phyloP scores from a whole-genome alignment of 2,888 invertebrate genomes.

The Folsomia manolachei region DNA sequence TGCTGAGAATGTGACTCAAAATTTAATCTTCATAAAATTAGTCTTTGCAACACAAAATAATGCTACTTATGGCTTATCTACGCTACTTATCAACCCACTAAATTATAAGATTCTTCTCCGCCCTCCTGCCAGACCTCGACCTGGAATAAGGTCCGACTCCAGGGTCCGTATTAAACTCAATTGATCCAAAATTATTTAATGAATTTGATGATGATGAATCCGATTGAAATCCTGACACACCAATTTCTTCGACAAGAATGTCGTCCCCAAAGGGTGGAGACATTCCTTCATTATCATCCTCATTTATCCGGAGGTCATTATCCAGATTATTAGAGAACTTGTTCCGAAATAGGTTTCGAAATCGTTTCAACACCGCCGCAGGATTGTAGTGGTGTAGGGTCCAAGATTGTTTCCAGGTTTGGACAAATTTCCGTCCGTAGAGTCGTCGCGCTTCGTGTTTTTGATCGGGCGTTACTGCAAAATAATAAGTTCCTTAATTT shows the following conservation, averaged over 20 bases:
- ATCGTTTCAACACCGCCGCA: background rate
- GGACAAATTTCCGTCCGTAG: slow-evolving; percentile 55
- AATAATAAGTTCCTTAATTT: background rate
- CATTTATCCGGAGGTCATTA: background rate
- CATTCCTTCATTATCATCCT: background rate
- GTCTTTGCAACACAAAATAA: too few relatives aligned
- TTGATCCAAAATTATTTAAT: background rate
- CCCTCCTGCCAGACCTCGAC: background rate
- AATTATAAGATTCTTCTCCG: background rate
- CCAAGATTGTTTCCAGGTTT: slow-evolving; percentile 19
- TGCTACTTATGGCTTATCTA: too few relatives aligned
- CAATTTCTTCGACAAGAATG: background rate
- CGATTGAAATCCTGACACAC: background rate
- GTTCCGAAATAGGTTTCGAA: background rate
- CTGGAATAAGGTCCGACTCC: too few relatives aligned
- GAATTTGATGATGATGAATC: background rate
- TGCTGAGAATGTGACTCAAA: too few relatives aligned
- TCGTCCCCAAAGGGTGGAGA: background rate
- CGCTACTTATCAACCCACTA: too few relatives aligned
- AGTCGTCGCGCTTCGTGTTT: slow-evolving; percentile 63
- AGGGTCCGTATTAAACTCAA: background rate
- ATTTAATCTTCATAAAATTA: too few relatives aligned
- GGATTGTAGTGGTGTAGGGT: slow-evolving; percentile 3
- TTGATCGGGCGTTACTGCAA: slow-evolving; percentile 67
- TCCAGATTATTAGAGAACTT: background rate